These are phyloP conservation scores for Mercenaria mercenaria DNA, from an alignment of 1,140 invertebrate species.

Conservation along the genomic window DNA sequence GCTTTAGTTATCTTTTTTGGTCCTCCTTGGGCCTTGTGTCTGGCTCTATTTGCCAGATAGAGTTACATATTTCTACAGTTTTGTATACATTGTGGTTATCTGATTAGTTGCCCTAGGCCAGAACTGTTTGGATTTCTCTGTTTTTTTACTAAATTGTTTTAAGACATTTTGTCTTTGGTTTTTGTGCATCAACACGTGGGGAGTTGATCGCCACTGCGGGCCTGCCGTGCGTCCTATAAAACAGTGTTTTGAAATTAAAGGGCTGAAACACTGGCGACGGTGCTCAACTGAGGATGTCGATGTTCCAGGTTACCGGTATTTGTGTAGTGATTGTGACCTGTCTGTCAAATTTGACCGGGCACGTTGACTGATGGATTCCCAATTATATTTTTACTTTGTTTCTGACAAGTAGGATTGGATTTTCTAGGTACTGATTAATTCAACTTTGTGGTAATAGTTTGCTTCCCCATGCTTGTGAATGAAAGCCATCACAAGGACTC, in stretches of 20 bases:
- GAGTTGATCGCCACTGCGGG: too few relatives aligned
- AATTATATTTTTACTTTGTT: not conserved
- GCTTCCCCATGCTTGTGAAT: too few relatives aligned
- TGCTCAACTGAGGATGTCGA: too few relatives aligned
- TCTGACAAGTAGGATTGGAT: too few relatives aligned
- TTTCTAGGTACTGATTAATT: too few relatives aligned
- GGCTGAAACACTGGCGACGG: too few relatives aligned
- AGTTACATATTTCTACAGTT: conserved; percentile 7
- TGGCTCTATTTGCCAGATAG: conserved; percentile 12
- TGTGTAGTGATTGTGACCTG: not conserved
- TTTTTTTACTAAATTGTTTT: not conserved
- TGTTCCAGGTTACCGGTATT: not conserved
- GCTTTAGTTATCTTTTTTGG: too few relatives aligned
- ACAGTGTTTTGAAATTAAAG: too few relatives aligned
- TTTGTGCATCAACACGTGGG: not conserved
- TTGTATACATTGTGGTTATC: not conserved
- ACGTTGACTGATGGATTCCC: not conserved
- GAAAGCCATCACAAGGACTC: too few relatives aligned
- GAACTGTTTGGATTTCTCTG: conserved; percentile 5
- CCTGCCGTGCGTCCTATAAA: too few relatives aligned
- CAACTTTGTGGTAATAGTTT: too few relatives aligned
- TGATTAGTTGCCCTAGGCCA: conserved; percentile 12
- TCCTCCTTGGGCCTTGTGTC: too few relatives aligned
- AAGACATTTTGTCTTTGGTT: conserved; percentile 1
- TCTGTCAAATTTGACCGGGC: not conserved